Evolutionary conservation across 2,113 vertebrate species (phyloP), one percentile per base, ranked within the genome.

Genomic region (Chlamydotis undulata): DNA sequence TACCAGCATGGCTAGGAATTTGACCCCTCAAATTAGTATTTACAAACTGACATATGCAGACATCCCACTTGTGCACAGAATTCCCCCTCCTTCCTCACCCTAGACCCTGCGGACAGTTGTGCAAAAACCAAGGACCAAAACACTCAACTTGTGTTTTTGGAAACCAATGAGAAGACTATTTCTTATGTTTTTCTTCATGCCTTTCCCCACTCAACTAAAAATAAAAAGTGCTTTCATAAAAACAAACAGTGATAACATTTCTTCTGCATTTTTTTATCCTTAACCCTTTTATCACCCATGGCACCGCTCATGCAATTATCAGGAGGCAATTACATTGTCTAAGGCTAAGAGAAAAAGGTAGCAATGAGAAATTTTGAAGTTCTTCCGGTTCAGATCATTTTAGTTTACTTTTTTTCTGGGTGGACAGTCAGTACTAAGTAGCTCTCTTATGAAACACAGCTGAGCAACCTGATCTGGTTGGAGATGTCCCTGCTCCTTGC

Each of bases 101-200:
- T 35, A 45, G 47, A 43, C 19, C n/a, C 49, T 35, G 12, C 52
- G 43, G 65, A 64, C 17, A 37, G 39, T 69, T 37, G 25, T 56
- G 31, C 31, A 60, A 59, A 89, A 85, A 45, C 4, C n/a, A 87
- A 75, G 53, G 25, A 87, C 21, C 24, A 71, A 59, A 95, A 31
- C 19, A 67, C 11, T 45, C 14, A 37, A 60, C 39, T 35, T 84
- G 19, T 43, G n/a, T 3, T 41, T 90, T 88, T 63, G 53, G 69
- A 91, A 82, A 68, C 19, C 14, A 76, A 39, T 0, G 0, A 7
- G 29, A 55, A 60, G 39, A 29, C 22, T 45, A 2, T 3, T 13
- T 69, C 56, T 22, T 14, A 59, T n/a, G 25, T 18, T 86, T 83
- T 70, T 7, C 52, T 92, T 84, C 68, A 39, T 25, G 76, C 24